Base-by-base conservation (phyloP, 2,888 invertebrate species). In the Eucera pruinosa region DNA sequence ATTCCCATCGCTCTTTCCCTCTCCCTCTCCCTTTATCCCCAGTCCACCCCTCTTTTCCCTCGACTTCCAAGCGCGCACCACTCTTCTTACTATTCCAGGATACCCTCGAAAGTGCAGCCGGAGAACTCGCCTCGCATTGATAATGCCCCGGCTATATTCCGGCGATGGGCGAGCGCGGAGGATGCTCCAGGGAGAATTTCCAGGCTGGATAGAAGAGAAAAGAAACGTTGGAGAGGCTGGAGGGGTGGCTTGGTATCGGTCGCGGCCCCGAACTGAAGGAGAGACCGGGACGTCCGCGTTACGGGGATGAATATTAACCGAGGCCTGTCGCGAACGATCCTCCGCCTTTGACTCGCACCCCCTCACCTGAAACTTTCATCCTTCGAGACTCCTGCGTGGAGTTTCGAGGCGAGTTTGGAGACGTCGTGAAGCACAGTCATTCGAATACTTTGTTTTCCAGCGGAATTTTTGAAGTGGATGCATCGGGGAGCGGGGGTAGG, bases 61-160 rank as follows among this genome's bases (percentile, higher is more conserved):
- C 84, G 81, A 78, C 81, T 78, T 81, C 48, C 47, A 73, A 64
- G 50, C 58, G 55, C 33, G 11, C 57, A 66, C 81, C 82, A 68
- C 80, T 76, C 71, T 77, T 69, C 81, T 82, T 81, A 75, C 82
- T 75, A 76, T 84, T 82, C 79, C 72, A 39, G 70, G 77, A 82
- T 84, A 82, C 84, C 82, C 76, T 84, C 85, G 80, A 84, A 82
- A 84, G 84, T 85, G 77, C 81, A 73, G 81, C 74, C 20, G 7
- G 77, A 70, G 78, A 74, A 83, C 85, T 82, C 77, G 82, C 75
- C 78, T 78, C 78, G 85, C 84, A 85, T 84, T 80, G 84, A 84
- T 84, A 84, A 84, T 84, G 83, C 77, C 60, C 50, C 50, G 68
- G 54, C 74, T 66, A 65, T 84, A 78, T 81, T 78, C 72, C 52